These are phyloP conservation scores for Nasonia giraulti DNA, from an alignment of 1,140 invertebrate genomes.

Conservation along the genomic window DNA sequence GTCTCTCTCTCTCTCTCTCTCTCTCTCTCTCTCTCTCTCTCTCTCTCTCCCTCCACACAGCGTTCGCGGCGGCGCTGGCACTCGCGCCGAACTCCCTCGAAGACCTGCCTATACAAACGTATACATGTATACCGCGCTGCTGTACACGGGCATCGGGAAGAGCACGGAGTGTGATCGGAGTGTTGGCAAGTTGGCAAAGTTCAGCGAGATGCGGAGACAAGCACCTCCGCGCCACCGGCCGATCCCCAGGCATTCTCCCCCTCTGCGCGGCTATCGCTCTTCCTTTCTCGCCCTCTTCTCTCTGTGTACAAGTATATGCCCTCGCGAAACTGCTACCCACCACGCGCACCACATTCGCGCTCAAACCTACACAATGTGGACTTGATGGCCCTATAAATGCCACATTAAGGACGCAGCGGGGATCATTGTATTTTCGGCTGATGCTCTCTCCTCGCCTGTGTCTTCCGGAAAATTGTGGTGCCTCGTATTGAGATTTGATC, in stretches of 20 bases:
- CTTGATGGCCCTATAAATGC: not conserved
- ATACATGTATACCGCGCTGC: not conserved
- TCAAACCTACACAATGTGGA: not conserved
- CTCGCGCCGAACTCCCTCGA: not conserved
- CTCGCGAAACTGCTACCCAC: not conserved
- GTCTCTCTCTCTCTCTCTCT: not conserved
- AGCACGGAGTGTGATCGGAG: not conserved
- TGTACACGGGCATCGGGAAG: not conserved
- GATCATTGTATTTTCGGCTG: not conserved
- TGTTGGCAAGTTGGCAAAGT: conserved; percentile 64
- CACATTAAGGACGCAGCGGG: not conserved
- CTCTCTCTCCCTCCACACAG: not conserved
- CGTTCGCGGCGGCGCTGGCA: not conserved
- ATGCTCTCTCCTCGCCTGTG: not conserved
- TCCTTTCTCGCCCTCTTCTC: not conserved
- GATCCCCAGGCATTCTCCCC: not conserved
- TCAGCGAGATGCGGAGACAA: conserved; percentile 52
- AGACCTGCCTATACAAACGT: not conserved
- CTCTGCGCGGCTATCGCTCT: not conserved
- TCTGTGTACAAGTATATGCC: no score
- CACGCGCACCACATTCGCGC: not conserved
- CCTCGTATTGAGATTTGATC: no score
- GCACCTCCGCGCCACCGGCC: not conserved
- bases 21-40: not conserved
- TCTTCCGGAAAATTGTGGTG: not conserved